Conservation (phyloP, 2,888 invertebrate species). For the Sphaerophoria taeniata region DNA sequence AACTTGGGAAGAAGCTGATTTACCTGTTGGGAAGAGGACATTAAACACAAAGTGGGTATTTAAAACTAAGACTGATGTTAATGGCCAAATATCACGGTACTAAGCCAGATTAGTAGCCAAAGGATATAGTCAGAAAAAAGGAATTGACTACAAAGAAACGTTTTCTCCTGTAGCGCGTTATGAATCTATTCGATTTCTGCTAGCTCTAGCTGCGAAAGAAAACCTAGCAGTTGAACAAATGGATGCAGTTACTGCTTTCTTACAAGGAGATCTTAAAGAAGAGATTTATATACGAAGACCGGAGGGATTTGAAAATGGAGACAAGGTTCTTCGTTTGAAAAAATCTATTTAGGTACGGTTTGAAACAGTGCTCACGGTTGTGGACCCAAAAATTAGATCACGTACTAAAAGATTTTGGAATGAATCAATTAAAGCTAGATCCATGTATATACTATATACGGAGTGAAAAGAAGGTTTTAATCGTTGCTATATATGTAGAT, state of each 20-base stretch:
- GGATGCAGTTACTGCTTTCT: background rate
- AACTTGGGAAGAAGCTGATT: slow-evolving; percentile 9
- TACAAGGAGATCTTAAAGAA: slow-evolving; percentile 10
- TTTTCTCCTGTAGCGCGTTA: background rate
- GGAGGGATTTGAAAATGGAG: background rate
- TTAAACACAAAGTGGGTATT: background rate
- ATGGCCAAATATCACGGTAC: background rate
- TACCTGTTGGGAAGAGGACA: background rate
- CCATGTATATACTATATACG: no score
- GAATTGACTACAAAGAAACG: background rate
- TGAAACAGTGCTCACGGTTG: background rate
- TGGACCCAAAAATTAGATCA: background rate
- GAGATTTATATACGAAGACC: background rate
- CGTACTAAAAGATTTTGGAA: background rate
- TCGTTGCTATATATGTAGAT: background rate
- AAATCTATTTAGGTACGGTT: background rate
- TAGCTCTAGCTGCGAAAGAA: background rate
- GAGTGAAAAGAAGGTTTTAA: no score
- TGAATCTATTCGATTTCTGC: slow-evolving; percentile 2
- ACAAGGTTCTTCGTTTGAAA: background rate
- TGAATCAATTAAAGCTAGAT: background rate
- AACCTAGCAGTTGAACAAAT: background rate
- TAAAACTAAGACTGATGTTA: background rate
- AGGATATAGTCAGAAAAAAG: background rate
- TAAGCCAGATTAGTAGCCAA: background rate